Evolutionary conservation across 2,888 invertebrate genomes (phyloP), one percentile per base, ranked within the genome.

Genomic region (Panorpa germanica): DNA sequence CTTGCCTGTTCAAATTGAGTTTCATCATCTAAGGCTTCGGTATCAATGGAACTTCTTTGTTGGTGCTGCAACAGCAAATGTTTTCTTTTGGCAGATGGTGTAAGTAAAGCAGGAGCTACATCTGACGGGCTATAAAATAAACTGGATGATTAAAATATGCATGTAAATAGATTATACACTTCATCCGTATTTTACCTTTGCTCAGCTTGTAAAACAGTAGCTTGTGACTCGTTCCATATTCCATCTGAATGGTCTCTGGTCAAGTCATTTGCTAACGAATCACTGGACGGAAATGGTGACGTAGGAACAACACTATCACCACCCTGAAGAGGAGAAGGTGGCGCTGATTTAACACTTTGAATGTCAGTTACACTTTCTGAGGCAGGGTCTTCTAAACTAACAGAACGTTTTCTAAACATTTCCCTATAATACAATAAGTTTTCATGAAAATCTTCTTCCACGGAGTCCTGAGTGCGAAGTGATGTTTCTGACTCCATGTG

Each of bases 141-240:
- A 17, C 11, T 19, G 7, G 12, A 12, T 4, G 29, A 12, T 5
- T 14, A 31, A 22, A 24, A 15, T 14, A 25, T 13, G 15, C 25
- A 13, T n/a, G n/a, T n/a, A n/a, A n/a, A n/a, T n/a, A n/a, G n/a
- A n/a, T n/a, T n/a, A n/a, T 50, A 50, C 43, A 57, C 45, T 38
- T 60, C 59, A 10, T 20, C 13, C 19, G 27, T 35, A 22, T 32
- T 21, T 31, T 33, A 37, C 23, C 67, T 67, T 10, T 70, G 70
- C 45, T 78, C 80, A 2, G 69, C 67, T 53, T 75, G 78, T 19
- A 81, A 59, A 10, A 83, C 78, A 2, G 82, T 83, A 6, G 76
- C 73, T 56, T 85, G 83, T 8, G 83, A 83, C 56, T 83, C 83
- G 53, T 83, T 85, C 82, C 83, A 83, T 45, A 80, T 71, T 28